Conservation (phyloP, 2,797 vertebrate species). For the Myiotriccus ornatus region DNA sequence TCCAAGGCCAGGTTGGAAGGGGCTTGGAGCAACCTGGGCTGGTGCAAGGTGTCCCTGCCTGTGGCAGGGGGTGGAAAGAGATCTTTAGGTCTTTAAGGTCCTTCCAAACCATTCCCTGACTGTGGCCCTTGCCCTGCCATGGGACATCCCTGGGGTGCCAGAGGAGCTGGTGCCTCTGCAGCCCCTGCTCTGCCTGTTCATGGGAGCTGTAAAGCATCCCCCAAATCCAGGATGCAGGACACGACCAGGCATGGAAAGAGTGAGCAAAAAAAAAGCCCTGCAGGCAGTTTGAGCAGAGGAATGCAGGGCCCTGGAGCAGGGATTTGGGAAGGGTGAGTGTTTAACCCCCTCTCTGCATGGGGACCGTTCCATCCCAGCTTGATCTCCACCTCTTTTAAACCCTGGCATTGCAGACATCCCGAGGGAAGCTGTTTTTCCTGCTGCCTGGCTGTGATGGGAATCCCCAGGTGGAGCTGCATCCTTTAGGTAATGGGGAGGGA, state of each 20-base stretch:
- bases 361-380: rapidly evolving
- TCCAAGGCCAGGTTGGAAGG: rapidly evolving
- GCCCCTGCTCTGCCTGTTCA: background rate
- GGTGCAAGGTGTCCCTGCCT: background rate
- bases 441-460: background rate
- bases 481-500: background rate
- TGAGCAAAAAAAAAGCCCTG: background rate
- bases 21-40: rapidly evolving
- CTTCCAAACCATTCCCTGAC: background rate
- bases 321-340: background rate
- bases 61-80: background rate
- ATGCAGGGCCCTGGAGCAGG: background rate
- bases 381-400: background rate
- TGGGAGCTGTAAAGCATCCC: background rate
- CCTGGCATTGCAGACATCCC: rapidly evolving
- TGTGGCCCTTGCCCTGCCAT: background rate
- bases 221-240: background rate
- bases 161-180: background rate
- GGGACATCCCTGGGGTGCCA: background rate
- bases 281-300: background rate
- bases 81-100: background rate
- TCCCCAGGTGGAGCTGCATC: background rate
- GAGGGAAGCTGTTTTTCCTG: background rate
- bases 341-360: background rate
- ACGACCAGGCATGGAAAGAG: background rate